Evolutionary conservation across 2,113 vertebrate species (phyloP).

Genomic region (Callospermophilus lateralis): DNA sequence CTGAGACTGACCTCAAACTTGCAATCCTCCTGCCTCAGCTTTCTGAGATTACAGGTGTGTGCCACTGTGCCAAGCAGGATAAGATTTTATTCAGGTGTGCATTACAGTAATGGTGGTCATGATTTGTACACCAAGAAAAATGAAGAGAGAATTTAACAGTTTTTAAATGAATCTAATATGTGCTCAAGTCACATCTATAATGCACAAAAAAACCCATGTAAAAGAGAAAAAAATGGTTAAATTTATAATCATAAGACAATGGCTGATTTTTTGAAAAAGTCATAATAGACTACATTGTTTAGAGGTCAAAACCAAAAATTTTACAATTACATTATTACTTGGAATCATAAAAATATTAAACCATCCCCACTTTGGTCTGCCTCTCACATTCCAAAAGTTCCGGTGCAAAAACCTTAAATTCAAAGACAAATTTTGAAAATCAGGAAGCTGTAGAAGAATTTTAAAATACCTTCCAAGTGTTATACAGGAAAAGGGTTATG

Average conservation of each 20-base stretch:
- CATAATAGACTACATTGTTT: not conserved
- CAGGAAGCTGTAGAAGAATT: not conserved
- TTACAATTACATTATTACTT: not conserved
- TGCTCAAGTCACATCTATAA: not conserved
- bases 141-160: not conserved
- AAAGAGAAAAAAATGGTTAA: not conserved
- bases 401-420: not conserved
- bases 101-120: not conserved
- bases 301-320: constrained; percentile 2
- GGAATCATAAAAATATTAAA: not conserved
- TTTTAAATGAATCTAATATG: not conserved
- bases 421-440: not conserved
- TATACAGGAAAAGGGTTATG: not conserved
- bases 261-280: not conserved
- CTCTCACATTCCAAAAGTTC: not conserved
- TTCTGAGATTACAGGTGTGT: no score
- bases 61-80: no score
- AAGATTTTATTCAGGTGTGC: not conserved
- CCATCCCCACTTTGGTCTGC: not conserved
- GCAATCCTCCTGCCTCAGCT: no score
- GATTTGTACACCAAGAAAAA: not conserved
- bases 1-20: no score
- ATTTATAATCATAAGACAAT: not conserved
- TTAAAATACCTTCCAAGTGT: not conserved
- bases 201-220: not conserved